These are phyloP conservation scores for Phasianus colchicus DNA, from an alignment of 2,113 vertebrate species.

Conservation along the genomic window DNA sequence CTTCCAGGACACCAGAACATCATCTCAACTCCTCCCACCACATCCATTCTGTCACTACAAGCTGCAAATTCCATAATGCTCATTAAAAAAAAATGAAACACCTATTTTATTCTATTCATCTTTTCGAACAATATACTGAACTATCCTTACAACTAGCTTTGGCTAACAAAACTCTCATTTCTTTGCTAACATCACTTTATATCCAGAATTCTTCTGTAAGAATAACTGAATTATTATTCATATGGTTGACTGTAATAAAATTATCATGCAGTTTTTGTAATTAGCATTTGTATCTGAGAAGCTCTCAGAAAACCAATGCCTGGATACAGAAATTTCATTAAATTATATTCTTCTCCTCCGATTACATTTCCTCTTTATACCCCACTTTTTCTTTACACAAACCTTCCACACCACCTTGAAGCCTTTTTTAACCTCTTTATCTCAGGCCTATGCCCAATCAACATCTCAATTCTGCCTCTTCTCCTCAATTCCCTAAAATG, in stretches of 20 bases:
- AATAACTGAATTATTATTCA: conserved; percentile 22
- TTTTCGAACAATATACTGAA: neutral
- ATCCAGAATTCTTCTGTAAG: neutral
- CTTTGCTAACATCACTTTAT: neutral
- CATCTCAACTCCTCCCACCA: neutral
- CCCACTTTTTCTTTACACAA: neutral
- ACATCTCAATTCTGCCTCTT: neutral
- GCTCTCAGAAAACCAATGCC: neutral
- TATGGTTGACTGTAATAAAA: conserved; percentile 19
- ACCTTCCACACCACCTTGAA: neutral
- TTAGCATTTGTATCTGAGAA: conserved; percentile 15
- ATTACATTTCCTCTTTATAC: neutral
- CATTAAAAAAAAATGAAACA: neutral
- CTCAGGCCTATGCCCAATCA: neutral
- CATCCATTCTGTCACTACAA: neutral
- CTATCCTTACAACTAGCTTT: neutral
- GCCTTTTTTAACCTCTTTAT: accelerated
- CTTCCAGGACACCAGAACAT: neutral
- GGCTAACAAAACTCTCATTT: neutral
- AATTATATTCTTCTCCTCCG: neutral
- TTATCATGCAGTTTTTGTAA: conserved; percentile 12
- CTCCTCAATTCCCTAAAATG: neutral
- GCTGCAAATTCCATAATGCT: neutral
- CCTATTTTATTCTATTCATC: neutral
- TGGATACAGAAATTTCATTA: conserved; percentile 15